Evolutionary conservation across 2,888 invertebrate genomes (phyloP), one percentile per base, ranked within the genome.

Genomic region (Leistus spinibarbis): DNA sequence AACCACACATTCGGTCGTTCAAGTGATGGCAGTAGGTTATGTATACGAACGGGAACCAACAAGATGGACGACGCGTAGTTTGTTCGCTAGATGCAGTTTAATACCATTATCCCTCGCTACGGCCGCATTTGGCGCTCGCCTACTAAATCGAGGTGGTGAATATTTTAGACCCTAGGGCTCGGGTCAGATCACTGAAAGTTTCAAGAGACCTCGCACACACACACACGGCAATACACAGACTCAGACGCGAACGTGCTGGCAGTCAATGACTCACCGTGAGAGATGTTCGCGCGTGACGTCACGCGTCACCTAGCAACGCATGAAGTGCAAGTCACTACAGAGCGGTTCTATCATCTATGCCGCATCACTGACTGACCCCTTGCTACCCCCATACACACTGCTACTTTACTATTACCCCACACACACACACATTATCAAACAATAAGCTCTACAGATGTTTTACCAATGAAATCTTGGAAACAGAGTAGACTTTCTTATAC

Each of bases 241-340:
- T n/a, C 75, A 76, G 60, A 76, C 77, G 71, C 66, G 75, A 62
- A 75, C 69, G 57, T 66, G 19, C 19, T 78, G 77, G 78, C 78
- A 66, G 77, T 73, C 77, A 66, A 78, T 77, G 79, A 79, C 75
- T 79, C 78, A 78, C 76, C 79, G 77, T 76, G 78, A 79, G 79
- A 79, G 79, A 79, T 78, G 77, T 79, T 78, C 20, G 76, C 73
- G 75, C 72, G 63, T 78, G 78, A 79, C 79, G 79, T 79, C 79
- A 79, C 69, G 77, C 78, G 79, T 79, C 78, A 79, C 79, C 78
- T 79, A 79, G 79, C 79, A 76, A 79, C 79, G 77, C 76, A 68
- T 77, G 76, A 77, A 71, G 74, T 76, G 76, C 73, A 73, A 10
- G n/a, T 13, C 27, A 13, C 64, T 23, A 3, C 22, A 13, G 64